Evolutionary conservation across 2,888 invertebrate genomes (phyloP), one percentile per base, ranked within the genome.

Genomic region (Flabesymbios commensalis): DNA sequence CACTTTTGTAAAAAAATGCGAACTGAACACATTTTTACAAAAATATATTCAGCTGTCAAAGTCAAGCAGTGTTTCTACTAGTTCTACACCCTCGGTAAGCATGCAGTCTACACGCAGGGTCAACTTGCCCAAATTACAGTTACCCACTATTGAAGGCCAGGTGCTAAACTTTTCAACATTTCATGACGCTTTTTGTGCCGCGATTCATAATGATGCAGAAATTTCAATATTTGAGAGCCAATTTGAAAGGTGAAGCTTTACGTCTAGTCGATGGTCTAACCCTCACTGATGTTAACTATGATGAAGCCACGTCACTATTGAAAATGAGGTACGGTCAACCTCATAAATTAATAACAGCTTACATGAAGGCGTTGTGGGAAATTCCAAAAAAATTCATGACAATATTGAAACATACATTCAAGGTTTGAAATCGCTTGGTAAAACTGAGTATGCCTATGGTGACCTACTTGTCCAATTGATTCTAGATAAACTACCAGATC

Each of bases 161-260:
- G 10, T 28, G 5, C 28, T 49, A 22, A 10, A 49, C 26, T 49
- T 24, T 24, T 7, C 7, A 7, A 7, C 49, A 5, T 49, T 49
- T 49, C 29, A 26, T 26, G 49, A 49, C 29, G 29, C 26, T 7
- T 49, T 49, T 19, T 26, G 24, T 49, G 24, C 49, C 10, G 49
- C 49, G 10, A 10, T 49, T 14, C 26, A 49, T 19, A 49, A 28
- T 7, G 49, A 49, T 49, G 49, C 49, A 49, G 26, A 49, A 49
- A 28, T 49, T 49, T 28, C 49, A 49, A 28, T 49, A 49, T 29
- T 19, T 49, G 29, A 7, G 10, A 26, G 29, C 49, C 10, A 49
- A 22, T 26, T 19, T 49, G 26, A 49, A 22, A 14, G 49, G 49
- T 26, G 49, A 19, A 49, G 49, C 49, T 14, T 7, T 19, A 7